Conservation (phyloP, 2,888 invertebrate genomes). For the Cerastis leucographa region DNA sequence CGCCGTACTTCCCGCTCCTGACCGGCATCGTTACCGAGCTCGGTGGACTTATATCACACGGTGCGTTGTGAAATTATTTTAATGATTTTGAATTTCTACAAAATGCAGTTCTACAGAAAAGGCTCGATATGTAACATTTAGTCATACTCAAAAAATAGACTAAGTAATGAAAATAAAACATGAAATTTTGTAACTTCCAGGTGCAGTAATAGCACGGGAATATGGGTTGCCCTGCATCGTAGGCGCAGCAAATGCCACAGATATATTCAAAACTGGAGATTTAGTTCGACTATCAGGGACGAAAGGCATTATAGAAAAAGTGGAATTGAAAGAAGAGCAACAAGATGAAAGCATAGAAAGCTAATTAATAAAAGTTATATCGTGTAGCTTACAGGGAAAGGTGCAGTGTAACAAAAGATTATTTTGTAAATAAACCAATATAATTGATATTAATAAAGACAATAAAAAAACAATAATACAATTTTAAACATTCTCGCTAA, state of each 20-base stretch:
- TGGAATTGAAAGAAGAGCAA: constrained; percentile 68
- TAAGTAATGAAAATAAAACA: constrained; percentile 2
- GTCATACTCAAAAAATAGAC: background rate
- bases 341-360: constrained; percentile 42
- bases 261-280: constrained; percentile 93
- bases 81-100: background rate
- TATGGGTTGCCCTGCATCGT: constrained; percentile 96
- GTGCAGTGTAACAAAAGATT: constrained; percentile 35
- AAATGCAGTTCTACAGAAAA: background rate
- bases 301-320: constrained; percentile 84
- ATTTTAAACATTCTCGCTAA: constrained; percentile 46
- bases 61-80: constrained; percentile 77
- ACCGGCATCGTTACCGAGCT: constrained; percentile 95
- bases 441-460: constrained; percentile 41
- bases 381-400: background rate
- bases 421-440: constrained; percentile 39
- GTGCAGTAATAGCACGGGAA: constrained; percentile 95
- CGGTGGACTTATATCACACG: constrained; percentile 96
- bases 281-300: constrained; percentile 88
- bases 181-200: constrained; percentile 78
- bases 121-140: background rate
- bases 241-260: constrained; percentile 93
- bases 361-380: constrained; percentile 6
- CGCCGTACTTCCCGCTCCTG: constrained; percentile 95
- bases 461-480: constrained; percentile 37